These are phyloP conservation scores for Pseudochirops corinnae DNA, from an alignment of 2,797 vertebrate genomes.

Conservation along the genomic window DNA sequence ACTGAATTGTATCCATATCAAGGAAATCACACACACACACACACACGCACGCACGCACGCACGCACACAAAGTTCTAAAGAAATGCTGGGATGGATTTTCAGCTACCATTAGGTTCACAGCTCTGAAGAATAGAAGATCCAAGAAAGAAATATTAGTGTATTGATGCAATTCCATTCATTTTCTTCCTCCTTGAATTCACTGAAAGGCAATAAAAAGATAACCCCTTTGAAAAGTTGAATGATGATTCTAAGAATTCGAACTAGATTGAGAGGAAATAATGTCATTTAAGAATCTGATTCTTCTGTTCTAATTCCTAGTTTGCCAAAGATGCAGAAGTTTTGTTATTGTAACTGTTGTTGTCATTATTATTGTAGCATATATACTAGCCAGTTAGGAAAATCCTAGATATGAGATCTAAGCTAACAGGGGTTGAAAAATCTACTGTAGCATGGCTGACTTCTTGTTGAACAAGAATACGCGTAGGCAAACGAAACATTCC, in stretches of 20 bases:
- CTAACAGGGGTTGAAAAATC: neutral
- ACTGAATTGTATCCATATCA: neutral
- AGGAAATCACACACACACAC: neutral
- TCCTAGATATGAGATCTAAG: conserved; percentile 59
- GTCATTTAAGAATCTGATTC: conserved; percentile 33
- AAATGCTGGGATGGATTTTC: conserved; percentile 30
- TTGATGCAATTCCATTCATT: conserved; percentile 1
- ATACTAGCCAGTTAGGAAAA: conserved; percentile 45
- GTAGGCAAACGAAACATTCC: neutral
- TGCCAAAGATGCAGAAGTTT: conserved; percentile 45
- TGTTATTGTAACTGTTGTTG: conserved; percentile 57
- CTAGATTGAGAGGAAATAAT: neutral
- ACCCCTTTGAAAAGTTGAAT: conserved; percentile 5
- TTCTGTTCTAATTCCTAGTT: conserved; percentile 24
- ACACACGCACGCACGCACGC: neutral
- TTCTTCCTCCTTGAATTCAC: conserved; percentile 30
- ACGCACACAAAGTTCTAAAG: neutral
- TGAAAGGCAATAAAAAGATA: conserved; percentile 48
- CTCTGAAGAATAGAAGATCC: conserved; percentile 23
- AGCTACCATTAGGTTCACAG: conserved; percentile 27
- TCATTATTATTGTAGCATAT: conserved; percentile 57
- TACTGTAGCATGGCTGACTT: neutral
- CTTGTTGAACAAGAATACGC: neutral
- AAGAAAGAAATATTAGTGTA: conserved; percentile 19
- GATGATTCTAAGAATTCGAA: neutral